phyloP scores from a whole-genome alignment of 2,113 vertebrate species.

The Xenopus laevis region DNA sequence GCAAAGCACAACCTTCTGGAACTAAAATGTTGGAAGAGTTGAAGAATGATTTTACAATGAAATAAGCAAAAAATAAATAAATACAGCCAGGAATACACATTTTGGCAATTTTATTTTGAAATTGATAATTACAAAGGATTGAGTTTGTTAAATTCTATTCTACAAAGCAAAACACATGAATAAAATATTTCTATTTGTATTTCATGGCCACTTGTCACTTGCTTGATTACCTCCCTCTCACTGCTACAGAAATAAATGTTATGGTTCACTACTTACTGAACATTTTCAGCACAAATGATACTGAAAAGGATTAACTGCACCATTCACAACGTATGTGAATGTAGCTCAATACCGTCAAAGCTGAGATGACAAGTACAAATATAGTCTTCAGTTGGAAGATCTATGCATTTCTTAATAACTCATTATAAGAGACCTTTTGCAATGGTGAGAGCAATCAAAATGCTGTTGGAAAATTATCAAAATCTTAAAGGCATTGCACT shows the following conservation, averaged over 20 bases:
- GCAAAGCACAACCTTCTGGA: too few species aligned
- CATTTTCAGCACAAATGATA: not conserved
- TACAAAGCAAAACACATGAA: constrained; percentile 31
- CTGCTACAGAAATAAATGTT: not conserved
- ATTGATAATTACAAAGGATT: constrained; percentile 27
- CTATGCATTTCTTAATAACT: too few species aligned
- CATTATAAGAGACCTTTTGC: too few species aligned
- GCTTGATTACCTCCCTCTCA: not conserved
- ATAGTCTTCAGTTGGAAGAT: too few species aligned
- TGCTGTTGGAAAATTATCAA: too few species aligned
- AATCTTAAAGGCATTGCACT: too few species aligned
- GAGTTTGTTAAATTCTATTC: constrained; percentile 14
- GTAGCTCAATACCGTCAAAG: too few species aligned
- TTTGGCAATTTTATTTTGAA: constrained; percentile 32
- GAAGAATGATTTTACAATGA: too few species aligned
- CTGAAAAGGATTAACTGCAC: not conserved
- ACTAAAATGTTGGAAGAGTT: too few species aligned
- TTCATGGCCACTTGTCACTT: not conserved
- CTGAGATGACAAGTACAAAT: too few species aligned
- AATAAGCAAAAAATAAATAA: not conserved
- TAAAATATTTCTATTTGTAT: not conserved
- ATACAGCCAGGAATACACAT: not conserved
- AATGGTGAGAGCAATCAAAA: too few species aligned
- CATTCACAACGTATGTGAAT: too few species aligned
- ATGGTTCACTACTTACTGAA: not conserved